A percentile compares a stretch with the other conserved stretches of the same genome.
Evolutionary conservation across 2,113 vertebrate genomes (phyloP).

Genomic region (Laticauda laticaudata): DNA sequence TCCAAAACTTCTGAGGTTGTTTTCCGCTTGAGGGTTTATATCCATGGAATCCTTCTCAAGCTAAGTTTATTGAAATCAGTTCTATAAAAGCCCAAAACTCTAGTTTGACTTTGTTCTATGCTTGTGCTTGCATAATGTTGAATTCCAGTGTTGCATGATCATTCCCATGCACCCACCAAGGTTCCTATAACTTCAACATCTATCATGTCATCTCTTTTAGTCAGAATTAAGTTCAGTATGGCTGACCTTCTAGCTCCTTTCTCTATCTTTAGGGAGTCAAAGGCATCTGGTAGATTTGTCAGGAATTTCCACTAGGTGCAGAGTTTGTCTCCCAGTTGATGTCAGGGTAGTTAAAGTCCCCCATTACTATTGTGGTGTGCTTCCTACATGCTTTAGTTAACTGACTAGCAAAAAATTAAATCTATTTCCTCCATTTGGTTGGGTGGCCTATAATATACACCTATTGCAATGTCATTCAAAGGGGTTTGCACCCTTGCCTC

Average conservation of each 20-base stretch:
- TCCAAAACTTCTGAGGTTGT: background rate
- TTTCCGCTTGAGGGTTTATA: background rate
- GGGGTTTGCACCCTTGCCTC: background rate
- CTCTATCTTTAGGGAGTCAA: background rate
- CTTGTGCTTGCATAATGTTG: background rate
- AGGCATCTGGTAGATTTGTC: background rate
- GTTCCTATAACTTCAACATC: background rate
- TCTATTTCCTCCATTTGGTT: background rate
- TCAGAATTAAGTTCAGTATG: background rate
- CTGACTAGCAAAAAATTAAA: background rate
- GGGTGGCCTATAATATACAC: background rate
- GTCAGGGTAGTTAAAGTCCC: background rate
- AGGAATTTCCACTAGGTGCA: background rate
- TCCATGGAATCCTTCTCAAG: background rate
- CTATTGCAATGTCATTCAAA: background rate
- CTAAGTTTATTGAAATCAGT: background rate
- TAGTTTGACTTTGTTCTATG: background rate
- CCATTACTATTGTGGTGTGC: background rate
- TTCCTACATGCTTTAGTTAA: background rate
- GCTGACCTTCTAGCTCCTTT: background rate
- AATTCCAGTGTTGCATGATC: background rate
- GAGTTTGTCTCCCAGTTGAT: background rate
- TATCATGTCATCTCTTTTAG: background rate
- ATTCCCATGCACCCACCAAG: background rate
- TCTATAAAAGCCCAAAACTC: background rate